A percentile compares a stretch with the other conserved stretches of the same genome.
These are phyloP conservation scores for Spicauda simplicius DNA, from an alignment of 2,888 invertebrate genomes.

Conservation along the genomic window DNA sequence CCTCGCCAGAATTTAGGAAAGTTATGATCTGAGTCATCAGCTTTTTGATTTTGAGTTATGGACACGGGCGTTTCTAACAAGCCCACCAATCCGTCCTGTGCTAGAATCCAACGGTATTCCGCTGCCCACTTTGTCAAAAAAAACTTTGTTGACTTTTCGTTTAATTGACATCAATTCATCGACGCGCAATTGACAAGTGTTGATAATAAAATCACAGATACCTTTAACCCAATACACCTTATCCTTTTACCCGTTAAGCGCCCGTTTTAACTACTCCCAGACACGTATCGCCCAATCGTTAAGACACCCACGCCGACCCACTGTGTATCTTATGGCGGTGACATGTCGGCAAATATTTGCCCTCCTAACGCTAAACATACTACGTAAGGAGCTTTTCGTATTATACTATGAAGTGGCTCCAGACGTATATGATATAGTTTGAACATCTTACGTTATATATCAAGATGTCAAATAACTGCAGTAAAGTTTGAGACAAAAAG, in stretches of 20 bases:
- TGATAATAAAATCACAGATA: neutral
- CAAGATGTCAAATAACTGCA: too few species aligned
- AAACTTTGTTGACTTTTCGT: too few species aligned
- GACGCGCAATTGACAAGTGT: too few species aligned
- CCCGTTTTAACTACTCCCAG: neutral
- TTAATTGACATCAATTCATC: too few species aligned
- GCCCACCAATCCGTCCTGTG: too few species aligned
- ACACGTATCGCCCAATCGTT: neutral
- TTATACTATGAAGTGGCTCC: constrained; percentile 10
- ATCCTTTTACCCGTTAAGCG: neutral
- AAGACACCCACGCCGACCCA: neutral
- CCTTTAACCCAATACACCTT: neutral
- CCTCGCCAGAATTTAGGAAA: too few species aligned
- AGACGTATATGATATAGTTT: neutral
- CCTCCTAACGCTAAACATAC: constrained; percentile 14
- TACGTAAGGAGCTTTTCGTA: constrained; percentile 12
- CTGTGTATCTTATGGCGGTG: constrained; percentile 27
- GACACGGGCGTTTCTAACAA: too few species aligned
- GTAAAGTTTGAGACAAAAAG: too few species aligned
- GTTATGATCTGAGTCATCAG: too few species aligned
- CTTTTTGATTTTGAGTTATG: too few species aligned
- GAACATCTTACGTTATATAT: neutral
- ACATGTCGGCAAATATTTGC: constrained; percentile 30
- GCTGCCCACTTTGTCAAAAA: too few species aligned
- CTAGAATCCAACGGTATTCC: too few species aligned